Percentiles rank a stretch among this genome's conserved stretches.
phyloP scores from a whole-genome alignment of 2,797 vertebrate species.

The Parauchenoglanis punctatus region DNA sequence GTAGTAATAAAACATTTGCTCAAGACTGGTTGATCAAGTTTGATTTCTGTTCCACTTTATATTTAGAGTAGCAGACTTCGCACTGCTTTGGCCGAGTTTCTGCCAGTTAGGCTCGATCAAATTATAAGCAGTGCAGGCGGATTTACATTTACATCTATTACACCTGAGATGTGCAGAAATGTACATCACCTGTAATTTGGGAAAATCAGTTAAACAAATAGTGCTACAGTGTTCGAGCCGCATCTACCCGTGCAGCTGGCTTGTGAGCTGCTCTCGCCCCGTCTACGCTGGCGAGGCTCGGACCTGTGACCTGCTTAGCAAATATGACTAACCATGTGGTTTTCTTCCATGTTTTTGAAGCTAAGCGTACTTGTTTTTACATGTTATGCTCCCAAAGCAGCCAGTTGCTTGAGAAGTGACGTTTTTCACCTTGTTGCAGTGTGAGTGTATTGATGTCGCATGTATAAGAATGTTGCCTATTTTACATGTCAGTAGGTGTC shows the following conservation, averaged over 20 bases:
- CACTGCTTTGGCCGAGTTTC: background rate
- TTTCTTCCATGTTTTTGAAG: background rate
- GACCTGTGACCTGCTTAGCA: background rate
- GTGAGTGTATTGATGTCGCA: background rate
- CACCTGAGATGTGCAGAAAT: background rate
- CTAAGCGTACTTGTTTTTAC: background rate
- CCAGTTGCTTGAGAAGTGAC: background rate
- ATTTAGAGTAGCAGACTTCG: background rate
- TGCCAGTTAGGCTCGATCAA: background rate
- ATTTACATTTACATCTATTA: background rate
- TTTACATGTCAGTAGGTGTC: background rate
- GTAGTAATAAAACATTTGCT: background rate
- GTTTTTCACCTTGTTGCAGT: background rate
- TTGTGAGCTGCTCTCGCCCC: background rate
- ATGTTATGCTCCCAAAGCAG: background rate
- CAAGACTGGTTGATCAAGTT: background rate
- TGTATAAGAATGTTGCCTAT: background rate
- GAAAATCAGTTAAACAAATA: background rate
- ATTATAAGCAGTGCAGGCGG: too few species aligned
- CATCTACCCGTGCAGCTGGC: background rate
- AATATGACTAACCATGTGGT: background rate
- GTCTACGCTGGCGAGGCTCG: background rate
- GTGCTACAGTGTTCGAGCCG: background rate
- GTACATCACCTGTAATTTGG: background rate
- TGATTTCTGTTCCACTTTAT: conserved; percentile 4